A percentile compares a stretch with the other conserved stretches of the same genome.
These are phyloP conservation scores for Omphaloscelis lunosa DNA, from an alignment of 2,888 invertebrate genomes.

Conservation along the genomic window DNA sequence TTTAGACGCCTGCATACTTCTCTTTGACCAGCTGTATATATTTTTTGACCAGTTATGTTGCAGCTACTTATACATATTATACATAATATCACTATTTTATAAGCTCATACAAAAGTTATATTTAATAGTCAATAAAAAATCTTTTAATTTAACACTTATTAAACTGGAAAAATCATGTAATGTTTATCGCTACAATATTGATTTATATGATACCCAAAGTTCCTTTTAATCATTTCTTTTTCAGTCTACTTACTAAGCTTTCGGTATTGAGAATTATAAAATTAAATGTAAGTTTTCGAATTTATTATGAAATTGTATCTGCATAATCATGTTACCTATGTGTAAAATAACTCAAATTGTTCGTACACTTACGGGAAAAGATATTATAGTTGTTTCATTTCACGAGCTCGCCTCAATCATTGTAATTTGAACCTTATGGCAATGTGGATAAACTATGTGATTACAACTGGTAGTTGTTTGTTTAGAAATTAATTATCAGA, in stretches of 20 bases:
- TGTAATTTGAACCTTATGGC: background rate
- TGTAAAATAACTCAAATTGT: constrained; percentile 21
- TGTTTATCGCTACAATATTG: background rate
- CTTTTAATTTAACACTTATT: background rate
- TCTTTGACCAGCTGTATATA: constrained; percentile 2
- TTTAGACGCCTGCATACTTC: background rate
- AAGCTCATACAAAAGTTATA: background rate
- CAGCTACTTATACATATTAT: constrained; percentile 6
- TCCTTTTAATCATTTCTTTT: constrained; percentile 20
- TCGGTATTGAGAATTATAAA: background rate
- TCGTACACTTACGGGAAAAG: constrained; percentile 19
- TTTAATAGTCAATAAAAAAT: background rate
- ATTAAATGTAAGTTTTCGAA: constrained; percentile 15
- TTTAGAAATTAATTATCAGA: background rate
- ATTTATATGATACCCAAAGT: background rate
- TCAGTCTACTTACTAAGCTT: background rate
- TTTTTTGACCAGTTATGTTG: background rate
- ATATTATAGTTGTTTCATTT: background rate
- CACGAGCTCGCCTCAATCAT: background rate
- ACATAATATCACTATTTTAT: constrained; percentile 4
- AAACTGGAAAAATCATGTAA: background rate
- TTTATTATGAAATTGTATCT: constrained; percentile 26
- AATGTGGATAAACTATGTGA: background rate
- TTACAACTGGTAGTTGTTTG: background rate
- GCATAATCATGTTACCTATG: constrained; percentile 43